Evolutionary conservation across 2,113 vertebrate species (phyloP), one percentile per base, ranked within the genome.

Genomic region (Arenaria interpres): DNA sequence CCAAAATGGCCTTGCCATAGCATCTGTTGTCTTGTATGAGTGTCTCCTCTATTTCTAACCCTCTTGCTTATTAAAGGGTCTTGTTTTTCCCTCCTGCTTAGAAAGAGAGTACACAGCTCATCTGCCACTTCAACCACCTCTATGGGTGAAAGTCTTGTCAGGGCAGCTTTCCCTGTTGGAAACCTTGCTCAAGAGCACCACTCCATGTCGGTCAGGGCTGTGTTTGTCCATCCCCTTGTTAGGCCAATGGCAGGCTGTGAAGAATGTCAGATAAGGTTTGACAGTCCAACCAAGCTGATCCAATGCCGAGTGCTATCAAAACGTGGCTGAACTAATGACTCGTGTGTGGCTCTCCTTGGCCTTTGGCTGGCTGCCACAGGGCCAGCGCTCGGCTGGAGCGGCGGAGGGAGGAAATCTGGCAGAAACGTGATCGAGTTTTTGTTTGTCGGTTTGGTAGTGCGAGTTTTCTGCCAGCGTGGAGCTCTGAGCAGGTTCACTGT

Each of bases 401-500:
- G 20, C 5, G 6, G 21, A 64, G 28, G 48, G 45, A 64, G 21
- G 13, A 62, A 69, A 69, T 62, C 53, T 90, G 67, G 48, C 59
- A 83, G 75, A 57, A 88, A 66, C 1, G 0, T 14, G 11, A n/a
- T 30, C 4, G 39, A 39, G 21, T 56, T 72, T 76, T 75, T 3
- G 2, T 45, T 75, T 68, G n/a, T 67, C 71, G 25, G 1, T 83
- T 93, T 45, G 35, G 46, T 43, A n/a, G 78, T 6, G 10, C 14
- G 45, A 51, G 37, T 48, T 76, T 82, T 73, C 30, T 66, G 75
- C 57, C 75, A 48, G 18, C 4, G 18, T 4, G 37, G n/a, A 7
- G 23, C 39, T 85, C 37, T 28, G 71, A 92, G 75, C 79, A 90
- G 41, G 92, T 92, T 97, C 90, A 69, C 30, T 2, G 41, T 11